Percentiles rank a stretch among this genome's conserved stretches.
These are phyloP conservation scores for Dynastes grantii DNA, from an alignment of 2,888 invertebrate genomes.

Conservation along the genomic window DNA sequence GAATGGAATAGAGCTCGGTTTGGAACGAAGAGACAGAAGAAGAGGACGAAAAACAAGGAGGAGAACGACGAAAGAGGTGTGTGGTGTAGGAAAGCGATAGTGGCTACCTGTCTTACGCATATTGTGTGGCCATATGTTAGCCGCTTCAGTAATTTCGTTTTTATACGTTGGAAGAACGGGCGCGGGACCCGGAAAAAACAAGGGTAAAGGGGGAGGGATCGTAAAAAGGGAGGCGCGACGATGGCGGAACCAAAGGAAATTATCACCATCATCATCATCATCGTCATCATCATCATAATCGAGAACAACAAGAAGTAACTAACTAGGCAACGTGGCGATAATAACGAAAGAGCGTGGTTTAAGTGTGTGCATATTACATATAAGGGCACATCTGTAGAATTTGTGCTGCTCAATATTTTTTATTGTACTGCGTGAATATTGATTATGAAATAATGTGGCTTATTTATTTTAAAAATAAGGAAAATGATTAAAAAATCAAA, in stretches of 20 bases:
- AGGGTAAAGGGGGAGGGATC: constrained; percentile 4
- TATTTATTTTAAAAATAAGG: no score
- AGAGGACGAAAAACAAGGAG: constrained; percentile 9
- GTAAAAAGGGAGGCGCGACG: constrained; percentile 12
- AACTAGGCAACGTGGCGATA: constrained; percentile 35
- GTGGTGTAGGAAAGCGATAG: constrained; percentile 44
- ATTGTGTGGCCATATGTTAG: constrained; percentile 55
- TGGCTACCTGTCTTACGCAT: constrained; percentile 55
- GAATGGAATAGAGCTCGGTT: constrained; percentile 1
- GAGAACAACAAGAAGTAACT: constrained; percentile 31
- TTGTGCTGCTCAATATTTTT: not conserved
- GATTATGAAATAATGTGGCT: no score
- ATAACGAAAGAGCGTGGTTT: constrained; percentile 20
- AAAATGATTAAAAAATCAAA: no score
- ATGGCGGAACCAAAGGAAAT: no score
- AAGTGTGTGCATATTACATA: not conserved
- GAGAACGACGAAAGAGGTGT: constrained; percentile 14
- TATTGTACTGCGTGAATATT: no score
- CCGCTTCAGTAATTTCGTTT: constrained; percentile 53
- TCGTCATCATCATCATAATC: constrained; percentile 34
- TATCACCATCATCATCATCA: constrained; percentile 23
- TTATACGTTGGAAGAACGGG: constrained; percentile 38
- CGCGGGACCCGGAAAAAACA: constrained; percentile 25
- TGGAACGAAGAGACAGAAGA: not conserved
- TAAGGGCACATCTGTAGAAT: not conserved